Conservation (phyloP, 2,113 vertebrate genomes). For the Alethe castanea region DNA sequence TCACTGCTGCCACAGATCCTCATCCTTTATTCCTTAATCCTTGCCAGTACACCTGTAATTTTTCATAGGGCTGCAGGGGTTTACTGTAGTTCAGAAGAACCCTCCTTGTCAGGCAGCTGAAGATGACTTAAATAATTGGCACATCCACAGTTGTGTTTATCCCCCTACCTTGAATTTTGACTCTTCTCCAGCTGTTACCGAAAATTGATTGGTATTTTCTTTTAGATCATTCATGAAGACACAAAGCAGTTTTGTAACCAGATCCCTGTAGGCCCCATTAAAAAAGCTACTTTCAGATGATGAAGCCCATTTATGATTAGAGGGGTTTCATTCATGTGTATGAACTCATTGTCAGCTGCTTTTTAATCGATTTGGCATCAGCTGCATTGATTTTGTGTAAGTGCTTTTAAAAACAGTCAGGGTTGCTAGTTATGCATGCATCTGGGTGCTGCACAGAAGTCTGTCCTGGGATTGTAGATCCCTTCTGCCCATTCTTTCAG, state of each 20-base stretch:
- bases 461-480: background rate
- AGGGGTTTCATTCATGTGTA: background rate
- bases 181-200: background rate
- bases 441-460: background rate
- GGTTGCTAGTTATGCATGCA: fast-evolving
- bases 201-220: slow-evolving; percentile 1
- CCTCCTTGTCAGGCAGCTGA: background rate
- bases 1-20: background rate
- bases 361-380: background rate
- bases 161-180: background rate
- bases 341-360: background rate
- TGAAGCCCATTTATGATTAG: background rate
- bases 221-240: background rate
- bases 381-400: slow-evolving; percentile 27
- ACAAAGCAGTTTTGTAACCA: background rate
- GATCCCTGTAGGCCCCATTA: background rate
- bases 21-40: background rate
- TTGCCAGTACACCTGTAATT: background rate
- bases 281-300: background rate
- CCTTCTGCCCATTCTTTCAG: background rate
- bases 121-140: background rate
- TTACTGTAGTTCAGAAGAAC: background rate
- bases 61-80: background rate
- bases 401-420: background rate
- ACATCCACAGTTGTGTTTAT: background rate